Percentiles rank a stretch among this genome's conserved stretches.
These are phyloP conservation scores for Trissolcus basalis DNA, from an alignment of 1,140 invertebrate species.

Conservation along the genomic window DNA sequence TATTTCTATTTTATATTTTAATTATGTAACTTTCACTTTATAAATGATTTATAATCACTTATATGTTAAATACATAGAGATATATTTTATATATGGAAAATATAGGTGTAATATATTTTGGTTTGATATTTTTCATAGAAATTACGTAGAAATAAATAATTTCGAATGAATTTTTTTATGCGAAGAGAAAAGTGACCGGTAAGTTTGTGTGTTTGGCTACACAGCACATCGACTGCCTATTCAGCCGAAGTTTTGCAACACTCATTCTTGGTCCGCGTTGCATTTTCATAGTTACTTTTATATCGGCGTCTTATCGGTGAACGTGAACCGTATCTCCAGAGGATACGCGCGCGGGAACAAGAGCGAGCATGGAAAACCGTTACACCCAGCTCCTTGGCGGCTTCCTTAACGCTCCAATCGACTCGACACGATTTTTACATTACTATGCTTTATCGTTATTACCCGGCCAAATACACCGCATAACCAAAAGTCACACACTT, in stretches of 20 bases:
- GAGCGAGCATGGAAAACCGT: slow-evolving; percentile 50
- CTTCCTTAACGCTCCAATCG: slow-evolving; percentile 55
- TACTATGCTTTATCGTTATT: slow-evolving; percentile 55
- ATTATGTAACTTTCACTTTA: no score
- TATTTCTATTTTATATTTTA: no score
- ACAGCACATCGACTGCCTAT: slow-evolving; percentile 41
- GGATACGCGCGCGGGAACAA: slow-evolving; percentile 42
- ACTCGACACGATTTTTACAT: slow-evolving; percentile 62
- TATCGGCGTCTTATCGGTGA: slow-evolving; percentile 54
- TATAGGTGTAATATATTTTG: no score
- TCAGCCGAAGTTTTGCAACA: slow-evolving; percentile 46
- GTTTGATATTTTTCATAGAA: no score
- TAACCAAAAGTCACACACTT: slow-evolving; percentile 5
- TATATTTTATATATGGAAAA: neutral
- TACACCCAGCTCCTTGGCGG: slow-evolving; percentile 33
- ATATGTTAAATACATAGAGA: no score
- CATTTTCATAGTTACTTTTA: slow-evolving; percentile 59
- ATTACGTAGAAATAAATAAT: no score
- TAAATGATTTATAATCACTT: no score
- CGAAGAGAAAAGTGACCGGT: neutral
- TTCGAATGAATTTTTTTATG: no score
- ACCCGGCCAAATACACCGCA: slow-evolving; percentile 13
- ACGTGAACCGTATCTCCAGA: slow-evolving; percentile 56
- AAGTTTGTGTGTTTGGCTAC: no score
- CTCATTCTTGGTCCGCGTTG: slow-evolving; percentile 40